Evolutionary conservation across 2,888 invertebrate species (phyloP).

Genomic region (Panopea generosa): DNA sequence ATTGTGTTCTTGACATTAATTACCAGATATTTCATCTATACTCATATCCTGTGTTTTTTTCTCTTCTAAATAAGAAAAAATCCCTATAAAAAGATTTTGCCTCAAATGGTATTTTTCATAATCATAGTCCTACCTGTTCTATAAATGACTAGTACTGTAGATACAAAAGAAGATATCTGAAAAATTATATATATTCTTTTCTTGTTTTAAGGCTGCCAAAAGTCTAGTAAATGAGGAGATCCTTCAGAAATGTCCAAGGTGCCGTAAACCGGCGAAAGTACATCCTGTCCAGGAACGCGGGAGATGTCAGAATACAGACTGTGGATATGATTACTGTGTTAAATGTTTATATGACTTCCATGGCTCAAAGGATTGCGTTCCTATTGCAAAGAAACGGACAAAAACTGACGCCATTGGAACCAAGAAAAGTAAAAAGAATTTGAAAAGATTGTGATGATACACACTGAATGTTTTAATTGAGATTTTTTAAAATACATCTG

Average conservation of each 20-base stretch:
- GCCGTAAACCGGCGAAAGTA: conserved; percentile 72
- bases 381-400: conserved; percentile 56
- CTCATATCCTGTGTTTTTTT: no score
- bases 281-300: conserved; percentile 71
- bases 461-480: no score
- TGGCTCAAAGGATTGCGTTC: conserved; percentile 66
- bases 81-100: no score
- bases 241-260: conserved; percentile 76
- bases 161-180: no score
- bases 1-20: no score
- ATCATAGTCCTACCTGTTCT: no score
- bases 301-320: conserved; percentile 65
- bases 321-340: conserved; percentile 73
- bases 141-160: no score
- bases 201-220: conserved; percentile 68
- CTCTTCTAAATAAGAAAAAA: no score
- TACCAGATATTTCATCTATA: no score
- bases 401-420: conserved; percentile 69
- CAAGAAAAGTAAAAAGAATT: conserved; percentile 73
- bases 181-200: no score
- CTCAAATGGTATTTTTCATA: no score
- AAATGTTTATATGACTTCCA: conserved; percentile 73
- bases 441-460: conserved; percentile 68
- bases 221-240: conserved; percentile 72
- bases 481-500: no score